A percentile compares a stretch with the other conserved stretches of the same genome.
Evolutionary conservation across 1,140 invertebrate genomes (phyloP).

Genomic region (Atta texana): DNA sequence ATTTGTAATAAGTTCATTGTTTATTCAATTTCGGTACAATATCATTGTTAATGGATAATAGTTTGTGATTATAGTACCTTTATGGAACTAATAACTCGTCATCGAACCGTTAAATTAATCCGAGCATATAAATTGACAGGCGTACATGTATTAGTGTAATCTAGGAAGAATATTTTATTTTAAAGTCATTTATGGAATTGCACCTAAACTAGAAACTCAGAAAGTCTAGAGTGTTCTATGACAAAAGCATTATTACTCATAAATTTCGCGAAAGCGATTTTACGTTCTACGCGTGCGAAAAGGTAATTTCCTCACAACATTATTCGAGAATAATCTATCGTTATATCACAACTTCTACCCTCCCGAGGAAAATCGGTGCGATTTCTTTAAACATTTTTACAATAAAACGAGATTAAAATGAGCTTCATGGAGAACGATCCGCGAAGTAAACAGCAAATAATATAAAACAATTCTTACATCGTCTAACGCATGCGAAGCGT

Average conservation of each 20-base stretch:
- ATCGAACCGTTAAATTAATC: constrained; percentile 13
- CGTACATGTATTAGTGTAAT: not conserved
- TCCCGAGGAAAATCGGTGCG: not conserved
- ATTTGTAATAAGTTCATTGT: not conserved
- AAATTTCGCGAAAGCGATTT: constrained; percentile 29
- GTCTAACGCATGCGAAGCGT: not conserved
- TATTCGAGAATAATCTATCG: constrained; percentile 41
- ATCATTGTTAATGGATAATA: not conserved
- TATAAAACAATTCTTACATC: not conserved
- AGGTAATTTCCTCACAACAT: constrained; percentile 17
- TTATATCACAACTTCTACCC: not conserved
- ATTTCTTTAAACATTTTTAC: constrained; percentile 40
- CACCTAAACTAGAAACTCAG: not conserved
- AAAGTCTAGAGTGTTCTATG: not conserved
- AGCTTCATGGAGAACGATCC: constrained; percentile 24
- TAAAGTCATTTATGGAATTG: constrained; percentile 22
- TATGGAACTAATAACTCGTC: constrained; percentile 40
- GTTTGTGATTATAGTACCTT: not conserved
- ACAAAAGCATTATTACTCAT: constrained; percentile 37
- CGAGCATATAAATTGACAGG: not conserved
- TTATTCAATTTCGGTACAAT: not conserved
- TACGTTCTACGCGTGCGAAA: constrained; percentile 16
- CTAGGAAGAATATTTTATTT: constrained; percentile 15
- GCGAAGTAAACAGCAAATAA: constrained; percentile 5
- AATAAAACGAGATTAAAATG: constrained; percentile 34